Percentiles rank a stretch among this genome's conserved stretches.
These are phyloP conservation scores for Rostratula benghalensis DNA, from an alignment of 2,113 vertebrate species.

Conservation along the genomic window DNA sequence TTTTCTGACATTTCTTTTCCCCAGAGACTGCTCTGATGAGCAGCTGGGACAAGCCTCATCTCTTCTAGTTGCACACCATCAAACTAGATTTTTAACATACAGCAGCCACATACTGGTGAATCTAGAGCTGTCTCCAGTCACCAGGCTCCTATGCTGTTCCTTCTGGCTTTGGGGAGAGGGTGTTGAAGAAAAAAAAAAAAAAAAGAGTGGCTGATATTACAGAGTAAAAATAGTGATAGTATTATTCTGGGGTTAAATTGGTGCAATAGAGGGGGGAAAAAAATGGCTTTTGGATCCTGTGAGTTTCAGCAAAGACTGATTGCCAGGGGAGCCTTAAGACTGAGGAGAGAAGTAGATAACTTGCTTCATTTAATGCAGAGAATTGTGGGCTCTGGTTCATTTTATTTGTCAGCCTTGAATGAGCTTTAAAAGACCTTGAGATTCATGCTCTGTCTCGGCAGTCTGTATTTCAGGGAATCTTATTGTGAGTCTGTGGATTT, in stretches of 20 bases:
- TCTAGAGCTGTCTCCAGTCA: background rate
- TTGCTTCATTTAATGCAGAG: background rate
- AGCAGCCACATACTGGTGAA: background rate
- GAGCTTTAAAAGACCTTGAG: background rate
- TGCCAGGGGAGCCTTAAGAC: background rate
- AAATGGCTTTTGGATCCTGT: background rate
- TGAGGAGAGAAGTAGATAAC: background rate
- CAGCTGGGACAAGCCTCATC: background rate
- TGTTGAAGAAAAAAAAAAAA: background rate
- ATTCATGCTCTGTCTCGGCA: background rate
- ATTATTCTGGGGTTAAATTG: background rate
- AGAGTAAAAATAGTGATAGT: background rate
- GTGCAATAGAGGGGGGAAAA: background rate
- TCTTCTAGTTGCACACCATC: background rate
- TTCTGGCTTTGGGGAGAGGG: background rate
- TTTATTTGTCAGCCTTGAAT: background rate
- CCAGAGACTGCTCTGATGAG: background rate
- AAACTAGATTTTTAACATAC: accelerated
- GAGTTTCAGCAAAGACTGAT: background rate
- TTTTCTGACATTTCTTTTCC: background rate
- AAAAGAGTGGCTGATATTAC: background rate
- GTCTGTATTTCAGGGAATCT: background rate
- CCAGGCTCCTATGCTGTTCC: background rate
- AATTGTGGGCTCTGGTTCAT: background rate
- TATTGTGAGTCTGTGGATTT: background rate